These are phyloP conservation scores for Diadema setosum DNA, from an alignment of 35 echinoderm and acorn worm species.

Conservation along the genomic window DNA sequence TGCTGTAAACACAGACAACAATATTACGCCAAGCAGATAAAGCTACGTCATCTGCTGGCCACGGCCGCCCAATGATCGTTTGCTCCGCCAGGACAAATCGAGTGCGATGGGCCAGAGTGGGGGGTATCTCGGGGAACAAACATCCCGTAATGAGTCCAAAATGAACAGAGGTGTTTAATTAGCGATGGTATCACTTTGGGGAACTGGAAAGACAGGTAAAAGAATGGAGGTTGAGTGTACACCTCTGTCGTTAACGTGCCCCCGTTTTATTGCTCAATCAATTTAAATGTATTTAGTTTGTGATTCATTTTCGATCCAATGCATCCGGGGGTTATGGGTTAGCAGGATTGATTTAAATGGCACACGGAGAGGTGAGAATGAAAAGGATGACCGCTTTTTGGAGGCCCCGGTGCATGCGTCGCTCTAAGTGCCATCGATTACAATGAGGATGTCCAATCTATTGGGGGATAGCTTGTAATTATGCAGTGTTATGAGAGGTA, in stretches of 20 bases:
- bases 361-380: background rate
- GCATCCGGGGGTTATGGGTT: background rate
- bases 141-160: background rate
- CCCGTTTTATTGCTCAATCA: background rate
- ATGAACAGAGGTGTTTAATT: conserved; percentile 11
- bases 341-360: background rate
- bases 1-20: too few relatives aligned
- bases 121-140: too few relatives aligned
- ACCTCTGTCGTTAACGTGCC: background rate
- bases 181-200: background rate
- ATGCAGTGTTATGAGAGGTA: too few relatives aligned
- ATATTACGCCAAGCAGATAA: too few relatives aligned
- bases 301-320: background rate
- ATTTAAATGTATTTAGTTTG: background rate
- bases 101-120: too few relatives aligned
- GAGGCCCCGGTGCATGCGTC: background rate
- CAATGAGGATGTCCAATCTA: too few relatives aligned
- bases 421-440: background rate
- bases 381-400: background rate
- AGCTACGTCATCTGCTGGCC: too few relatives aligned
- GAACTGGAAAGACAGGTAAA: background rate
- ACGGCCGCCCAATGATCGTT: too few relatives aligned
- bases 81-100: too few relatives aligned
- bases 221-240: background rate
- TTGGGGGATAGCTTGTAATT: too few relatives aligned